Conservation (phyloP, 2,113 vertebrate genomes). For the Numenius arquata region DNA sequence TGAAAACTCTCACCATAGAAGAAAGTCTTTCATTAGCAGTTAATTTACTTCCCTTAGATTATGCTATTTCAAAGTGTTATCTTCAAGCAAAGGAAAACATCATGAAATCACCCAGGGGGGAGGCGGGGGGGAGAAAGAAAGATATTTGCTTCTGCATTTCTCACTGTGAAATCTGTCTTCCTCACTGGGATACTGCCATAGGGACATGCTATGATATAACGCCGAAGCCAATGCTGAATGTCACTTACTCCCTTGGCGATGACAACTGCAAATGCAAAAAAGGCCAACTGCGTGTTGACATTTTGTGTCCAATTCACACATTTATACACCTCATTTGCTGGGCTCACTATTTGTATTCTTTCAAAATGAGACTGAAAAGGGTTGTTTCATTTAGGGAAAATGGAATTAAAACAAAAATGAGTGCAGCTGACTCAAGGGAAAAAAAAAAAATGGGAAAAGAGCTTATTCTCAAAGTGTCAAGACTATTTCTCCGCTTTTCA, state of each 20-base stretch:
- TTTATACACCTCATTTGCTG: background rate
- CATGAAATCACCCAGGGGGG: background rate
- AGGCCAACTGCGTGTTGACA: background rate
- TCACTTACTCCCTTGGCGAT: background rate
- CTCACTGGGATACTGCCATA: background rate
- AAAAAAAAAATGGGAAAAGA: background rate
- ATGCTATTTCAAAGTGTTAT: background rate
- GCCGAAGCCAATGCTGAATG: background rate
- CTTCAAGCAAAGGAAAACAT: background rate
- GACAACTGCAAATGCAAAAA: background rate
- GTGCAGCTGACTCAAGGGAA: background rate
- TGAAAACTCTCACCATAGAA: background rate
- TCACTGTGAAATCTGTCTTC: background rate
- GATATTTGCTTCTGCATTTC: background rate
- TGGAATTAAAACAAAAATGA: background rate
- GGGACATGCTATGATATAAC: background rate
- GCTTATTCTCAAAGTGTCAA: background rate
- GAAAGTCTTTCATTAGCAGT: background rate
- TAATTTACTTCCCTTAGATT: background rate
- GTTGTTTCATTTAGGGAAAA: background rate
- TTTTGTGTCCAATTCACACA: slow-evolving; percentile 6
- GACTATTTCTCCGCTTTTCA: background rate
- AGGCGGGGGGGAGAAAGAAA: too few relatives aligned
- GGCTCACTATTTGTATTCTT: background rate
- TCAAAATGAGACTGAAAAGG: background rate